phyloP scores from a whole-genome alignment of 1,140 invertebrate genomes.

The Episyrphus balteatus region DNA sequence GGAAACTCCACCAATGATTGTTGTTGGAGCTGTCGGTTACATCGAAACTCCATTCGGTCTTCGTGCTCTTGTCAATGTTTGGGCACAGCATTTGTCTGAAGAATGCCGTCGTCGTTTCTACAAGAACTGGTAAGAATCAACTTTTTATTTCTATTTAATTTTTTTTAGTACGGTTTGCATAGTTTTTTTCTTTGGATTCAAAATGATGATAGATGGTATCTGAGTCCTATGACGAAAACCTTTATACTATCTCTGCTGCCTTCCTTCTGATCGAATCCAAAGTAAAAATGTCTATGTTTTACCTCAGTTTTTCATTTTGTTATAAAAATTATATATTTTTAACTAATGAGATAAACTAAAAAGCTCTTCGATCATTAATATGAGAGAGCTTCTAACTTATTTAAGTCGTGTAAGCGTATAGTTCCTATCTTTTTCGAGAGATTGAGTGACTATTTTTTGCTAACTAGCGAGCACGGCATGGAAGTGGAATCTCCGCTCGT shows the following conservation, averaged over 20 bases:
- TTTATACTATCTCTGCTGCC: constrained; percentile 35
- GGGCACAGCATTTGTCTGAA: constrained; percentile 97
- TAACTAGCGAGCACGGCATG: constrained; percentile 23
- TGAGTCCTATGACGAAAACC: constrained; percentile 19
- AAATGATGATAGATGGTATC: constrained; percentile 37
- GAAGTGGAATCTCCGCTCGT: constrained; percentile 51
- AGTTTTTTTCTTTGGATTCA: constrained; percentile 12
- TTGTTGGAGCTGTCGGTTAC: constrained; percentile 96
- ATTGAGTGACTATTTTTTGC: neutral
- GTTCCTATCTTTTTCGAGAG: neutral
- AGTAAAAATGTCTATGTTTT: neutral
- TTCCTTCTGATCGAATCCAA: constrained; percentile 33
- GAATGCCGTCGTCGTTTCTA: constrained; percentile 97
- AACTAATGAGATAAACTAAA: constrained; percentile 20
- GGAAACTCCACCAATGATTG: constrained; percentile 96
- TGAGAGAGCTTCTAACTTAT: constrained; percentile 46
- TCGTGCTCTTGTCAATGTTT: constrained; percentile 87
- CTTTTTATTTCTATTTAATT: constrained; percentile 18
- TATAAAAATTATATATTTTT: constrained; percentile 19
- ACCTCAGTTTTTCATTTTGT: constrained; percentile 6
- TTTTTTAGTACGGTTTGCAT: constrained; percentile 12
- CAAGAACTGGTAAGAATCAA: constrained; percentile 90
- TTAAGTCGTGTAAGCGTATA: constrained; percentile 37
- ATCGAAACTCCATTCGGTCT: constrained; percentile 97
- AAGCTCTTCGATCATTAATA: constrained; percentile 52